A percentile compares a stretch with the other conserved stretches of the same genome.
Evolutionary conservation across 53 echinoderm and acorn worm genomes (phyloP).

Genomic region (Stichopus horrens): DNA sequence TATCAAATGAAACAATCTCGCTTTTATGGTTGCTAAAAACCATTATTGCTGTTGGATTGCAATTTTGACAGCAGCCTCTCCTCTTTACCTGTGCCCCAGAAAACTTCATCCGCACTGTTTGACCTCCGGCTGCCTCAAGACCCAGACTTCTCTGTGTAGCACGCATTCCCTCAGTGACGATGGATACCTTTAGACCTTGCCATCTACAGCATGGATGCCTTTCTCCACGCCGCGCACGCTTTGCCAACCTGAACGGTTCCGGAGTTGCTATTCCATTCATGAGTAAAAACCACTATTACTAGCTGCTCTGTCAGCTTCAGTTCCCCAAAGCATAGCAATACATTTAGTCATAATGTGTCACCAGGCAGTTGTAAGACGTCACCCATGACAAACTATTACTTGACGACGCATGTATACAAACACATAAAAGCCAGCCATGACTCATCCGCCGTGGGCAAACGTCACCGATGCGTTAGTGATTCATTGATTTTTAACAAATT

Average conservation of each 20-base stretch:
- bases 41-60: no score
- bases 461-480: conserved; percentile 42
- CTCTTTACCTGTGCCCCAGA: no score
- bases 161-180: no score
- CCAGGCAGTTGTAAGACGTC: conserved; percentile 31
- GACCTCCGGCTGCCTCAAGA: no score
- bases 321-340: conserved; percentile 33
- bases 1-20: no score
- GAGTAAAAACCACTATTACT: neutral
- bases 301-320: neutral
- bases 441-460: conserved; percentile 26
- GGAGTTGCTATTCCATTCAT: neutral
- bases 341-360: conserved; percentile 46
- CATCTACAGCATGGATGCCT: no score
- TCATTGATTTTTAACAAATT: conserved; percentile 46
- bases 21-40: no score
- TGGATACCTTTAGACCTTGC: no score
- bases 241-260: neutral
- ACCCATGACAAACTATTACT: conserved; percentile 46
- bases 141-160: no score
- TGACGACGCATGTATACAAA: conserved; percentile 21
- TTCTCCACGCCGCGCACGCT: no score
- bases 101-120: no score
- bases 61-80: no score
- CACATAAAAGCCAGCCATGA: conserved; percentile 19